Evolutionary conservation across 2,888 invertebrate genomes (phyloP).

Genomic region (Cynaeus angustus): DNA sequence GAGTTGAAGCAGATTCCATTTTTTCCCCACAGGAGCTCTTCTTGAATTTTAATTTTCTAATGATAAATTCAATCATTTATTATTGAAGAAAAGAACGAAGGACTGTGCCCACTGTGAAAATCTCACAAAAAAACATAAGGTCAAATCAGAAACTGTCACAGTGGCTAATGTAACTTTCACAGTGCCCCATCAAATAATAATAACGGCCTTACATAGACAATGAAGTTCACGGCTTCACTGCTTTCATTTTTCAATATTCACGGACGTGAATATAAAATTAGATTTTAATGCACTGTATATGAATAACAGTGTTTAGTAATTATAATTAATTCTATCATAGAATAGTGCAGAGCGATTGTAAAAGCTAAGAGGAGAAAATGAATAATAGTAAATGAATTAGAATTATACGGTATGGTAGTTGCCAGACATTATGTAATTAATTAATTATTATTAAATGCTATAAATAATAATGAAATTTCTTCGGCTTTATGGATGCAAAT

Average conservation of each 20-base stretch:
- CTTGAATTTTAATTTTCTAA: neutral
- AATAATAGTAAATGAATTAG: neutral
- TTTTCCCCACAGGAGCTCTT: slow-evolving; percentile 1
- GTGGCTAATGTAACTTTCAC: neutral
- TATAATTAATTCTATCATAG: neutral
- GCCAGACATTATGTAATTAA: neutral
- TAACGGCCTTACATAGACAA: neutral
- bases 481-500: neutral
- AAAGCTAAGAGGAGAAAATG: neutral
- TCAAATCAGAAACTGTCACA: slow-evolving; percentile 1
- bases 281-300: neutral
- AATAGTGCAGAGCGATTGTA: neutral
- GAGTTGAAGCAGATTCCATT: slow-evolving; percentile 7
- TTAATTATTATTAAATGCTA: neutral
- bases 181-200: neutral
- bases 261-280: slow-evolving; percentile 2
- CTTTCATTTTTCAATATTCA: neutral
- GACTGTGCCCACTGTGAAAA: neutral
- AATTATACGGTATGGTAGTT: neutral
- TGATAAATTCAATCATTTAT: neutral
- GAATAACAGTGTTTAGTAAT: neutral
- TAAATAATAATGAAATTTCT: neutral
- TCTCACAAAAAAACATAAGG: neutral
- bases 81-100: neutral
- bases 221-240: neutral